These are phyloP conservation scores for Xiphophorus maculatus DNA, from an alignment of 2,113 vertebrate genomes.

Conservation along the genomic window DNA sequence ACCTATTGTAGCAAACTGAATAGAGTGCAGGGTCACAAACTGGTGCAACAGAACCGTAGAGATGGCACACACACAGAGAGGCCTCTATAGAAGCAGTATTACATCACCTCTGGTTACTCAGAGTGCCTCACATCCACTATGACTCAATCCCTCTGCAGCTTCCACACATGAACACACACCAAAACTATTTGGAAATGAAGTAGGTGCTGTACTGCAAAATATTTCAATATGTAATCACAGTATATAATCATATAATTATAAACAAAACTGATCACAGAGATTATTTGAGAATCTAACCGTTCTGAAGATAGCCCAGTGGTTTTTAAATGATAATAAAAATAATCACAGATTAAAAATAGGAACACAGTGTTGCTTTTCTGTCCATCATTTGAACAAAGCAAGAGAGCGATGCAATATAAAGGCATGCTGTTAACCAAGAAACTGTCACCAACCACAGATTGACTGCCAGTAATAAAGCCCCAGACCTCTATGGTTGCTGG, in stretches of 20 bases:
- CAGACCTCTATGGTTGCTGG: neutral
- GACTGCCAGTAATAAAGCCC: neutral
- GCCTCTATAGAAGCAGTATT: slow-evolving; percentile 74
- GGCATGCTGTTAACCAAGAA: neutral
- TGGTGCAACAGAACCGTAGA: slow-evolving; percentile 65
- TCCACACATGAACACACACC: neutral
- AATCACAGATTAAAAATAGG: neutral
- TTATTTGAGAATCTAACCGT: neutral
- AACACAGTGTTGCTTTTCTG: too few species aligned
- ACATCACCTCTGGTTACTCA: slow-evolving; percentile 64
- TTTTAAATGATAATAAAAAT: neutral
- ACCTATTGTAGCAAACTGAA: slow-evolving; percentile 65
- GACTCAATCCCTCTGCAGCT: slow-evolving; percentile 36
- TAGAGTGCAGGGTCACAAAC: slow-evolving; percentile 65
- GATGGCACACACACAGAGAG: slow-evolving; percentile 71
- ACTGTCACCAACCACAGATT: neutral
- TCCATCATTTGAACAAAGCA: neutral
- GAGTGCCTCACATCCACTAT: slow-evolving; percentile 43
- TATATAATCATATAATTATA: neutral
- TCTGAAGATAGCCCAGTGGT: neutral
- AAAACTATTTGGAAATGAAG: slow-evolving; percentile 8
- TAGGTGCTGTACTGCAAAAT: slow-evolving; percentile 3
- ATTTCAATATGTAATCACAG: neutral
- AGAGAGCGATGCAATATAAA: neutral
- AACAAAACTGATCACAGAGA: neutral